A percentile compares a stretch with the other conserved stretches of the same genome.
Conservation (phyloP, 2,888 invertebrate species). For the Tethea ocularis region DNA sequence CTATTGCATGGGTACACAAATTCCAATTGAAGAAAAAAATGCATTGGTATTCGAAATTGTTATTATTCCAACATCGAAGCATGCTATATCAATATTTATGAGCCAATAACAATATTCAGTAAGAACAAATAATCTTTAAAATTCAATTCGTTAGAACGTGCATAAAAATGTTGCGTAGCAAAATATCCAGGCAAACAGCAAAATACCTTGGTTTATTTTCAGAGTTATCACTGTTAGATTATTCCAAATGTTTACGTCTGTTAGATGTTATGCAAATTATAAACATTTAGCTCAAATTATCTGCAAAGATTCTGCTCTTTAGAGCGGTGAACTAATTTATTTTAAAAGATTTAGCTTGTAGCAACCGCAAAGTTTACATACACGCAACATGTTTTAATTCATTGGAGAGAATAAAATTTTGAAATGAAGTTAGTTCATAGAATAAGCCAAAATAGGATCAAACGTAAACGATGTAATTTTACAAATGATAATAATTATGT, state of each 20-base stretch:
- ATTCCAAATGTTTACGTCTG: slow-evolving; percentile 60
- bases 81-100: not conserved
- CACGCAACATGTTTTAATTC: not conserved
- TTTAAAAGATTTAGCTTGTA: slow-evolving; percentile 8
- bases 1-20: not conserved
- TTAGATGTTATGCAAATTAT: slow-evolving; percentile 47
- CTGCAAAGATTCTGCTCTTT: slow-evolving; percentile 25
- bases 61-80: not conserved
- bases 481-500: slow-evolving; percentile 21
- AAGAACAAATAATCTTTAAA: not conserved
- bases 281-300: slow-evolving; percentile 43
- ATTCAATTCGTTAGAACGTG: not conserved
- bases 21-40: not conserved
- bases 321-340: slow-evolving; percentile 25
- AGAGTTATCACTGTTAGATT: slow-evolving; percentile 44
- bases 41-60: not conserved
- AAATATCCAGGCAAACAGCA: slow-evolving; percentile 15
- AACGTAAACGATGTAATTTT: not conserved
- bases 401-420: not conserved
- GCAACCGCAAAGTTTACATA: not conserved
- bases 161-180: slow-evolving; percentile 18
- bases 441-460: not conserved
- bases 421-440: not conserved
- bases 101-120: not conserved
- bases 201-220: slow-evolving; percentile 42